Evolutionary conservation across 2,888 invertebrate species (phyloP).

Genomic region (Epiperipatus broadwayi): DNA sequence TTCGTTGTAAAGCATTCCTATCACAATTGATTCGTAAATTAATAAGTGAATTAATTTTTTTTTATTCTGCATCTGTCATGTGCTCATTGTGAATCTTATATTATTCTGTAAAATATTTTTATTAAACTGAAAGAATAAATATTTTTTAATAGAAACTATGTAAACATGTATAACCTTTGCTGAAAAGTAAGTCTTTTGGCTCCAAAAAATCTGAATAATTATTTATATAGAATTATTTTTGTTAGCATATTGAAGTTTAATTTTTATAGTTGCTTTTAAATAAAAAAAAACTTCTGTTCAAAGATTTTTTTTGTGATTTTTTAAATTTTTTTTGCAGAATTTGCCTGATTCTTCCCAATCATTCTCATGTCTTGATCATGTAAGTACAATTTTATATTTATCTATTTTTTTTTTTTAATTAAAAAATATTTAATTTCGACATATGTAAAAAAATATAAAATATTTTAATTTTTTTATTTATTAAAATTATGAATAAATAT

Average conservation of each 20-base stretch:
- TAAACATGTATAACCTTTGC: conserved; percentile 17
- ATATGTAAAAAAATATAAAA: conserved; percentile 5
- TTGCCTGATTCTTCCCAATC: conserved; percentile 19
- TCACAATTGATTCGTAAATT: no score
- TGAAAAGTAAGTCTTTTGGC: conserved; percentile 41
- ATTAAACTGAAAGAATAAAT: conserved; percentile 6
- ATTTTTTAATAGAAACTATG: conserved; percentile 5
- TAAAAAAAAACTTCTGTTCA: neutral
- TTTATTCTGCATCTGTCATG: no score
- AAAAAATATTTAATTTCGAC: neutral
- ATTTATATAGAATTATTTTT: conserved; percentile 5
- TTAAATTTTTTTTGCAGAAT: conserved; percentile 17
- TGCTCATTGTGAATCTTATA: no score
- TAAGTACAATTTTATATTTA: conserved; percentile 13
- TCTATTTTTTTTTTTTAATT: no score
- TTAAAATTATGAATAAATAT: no score
- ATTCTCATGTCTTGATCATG: conserved; percentile 20
- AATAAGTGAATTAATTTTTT: no score
- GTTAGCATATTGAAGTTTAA: no score
- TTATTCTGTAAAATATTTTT: no score
- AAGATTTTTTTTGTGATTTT: neutral
- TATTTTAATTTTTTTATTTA: conserved; percentile 9
- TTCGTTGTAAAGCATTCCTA: no score
- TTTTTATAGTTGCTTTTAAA: no score
- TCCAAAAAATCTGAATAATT: conserved; percentile 13